Percentiles rank a stretch among this genome's conserved stretches.
Evolutionary conservation across 2,113 vertebrate species (phyloP).

Genomic region (Herpetotheres cachinnans): DNA sequence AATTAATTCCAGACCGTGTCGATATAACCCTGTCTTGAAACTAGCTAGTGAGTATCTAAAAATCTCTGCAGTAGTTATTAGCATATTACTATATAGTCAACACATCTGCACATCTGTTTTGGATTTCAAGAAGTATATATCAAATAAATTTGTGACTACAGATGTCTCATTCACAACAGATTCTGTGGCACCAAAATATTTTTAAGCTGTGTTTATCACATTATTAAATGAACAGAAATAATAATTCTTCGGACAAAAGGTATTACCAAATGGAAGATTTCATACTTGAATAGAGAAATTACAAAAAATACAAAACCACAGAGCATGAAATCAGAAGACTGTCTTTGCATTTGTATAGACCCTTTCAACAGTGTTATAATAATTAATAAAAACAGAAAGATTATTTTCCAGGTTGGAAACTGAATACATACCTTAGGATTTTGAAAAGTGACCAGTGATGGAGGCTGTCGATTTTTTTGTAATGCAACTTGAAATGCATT

Average conservation of each 20-base stretch:
- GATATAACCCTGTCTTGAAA: not conserved
- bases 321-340: not conserved
- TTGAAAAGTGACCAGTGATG: not conserved
- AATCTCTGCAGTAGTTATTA: conserved; percentile 9
- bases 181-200: conserved; percentile 37
- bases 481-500: not conserved
- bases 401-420: not conserved
- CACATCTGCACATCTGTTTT: conserved; percentile 54
- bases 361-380: not conserved
- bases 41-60: not conserved
- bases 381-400: not conserved
- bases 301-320: not conserved
- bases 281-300: not conserved
- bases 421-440: not conserved
- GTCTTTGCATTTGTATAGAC: not conserved
- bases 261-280: not conserved
- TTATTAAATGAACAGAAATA: not conserved
- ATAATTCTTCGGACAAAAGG: conserved; percentile 20
- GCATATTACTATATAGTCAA: not conserved
- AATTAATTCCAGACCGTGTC: conserved; percentile 62
- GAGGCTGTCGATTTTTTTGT: not conserved
- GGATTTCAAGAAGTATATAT: conserved; percentile 60
- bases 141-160: conserved; percentile 60
- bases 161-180: conserved; percentile 53
- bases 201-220: conserved; percentile 42